These are phyloP conservation scores for Morone saxatilis DNA, from an alignment of 2,113 vertebrate genomes.

Conservation along the genomic window DNA sequence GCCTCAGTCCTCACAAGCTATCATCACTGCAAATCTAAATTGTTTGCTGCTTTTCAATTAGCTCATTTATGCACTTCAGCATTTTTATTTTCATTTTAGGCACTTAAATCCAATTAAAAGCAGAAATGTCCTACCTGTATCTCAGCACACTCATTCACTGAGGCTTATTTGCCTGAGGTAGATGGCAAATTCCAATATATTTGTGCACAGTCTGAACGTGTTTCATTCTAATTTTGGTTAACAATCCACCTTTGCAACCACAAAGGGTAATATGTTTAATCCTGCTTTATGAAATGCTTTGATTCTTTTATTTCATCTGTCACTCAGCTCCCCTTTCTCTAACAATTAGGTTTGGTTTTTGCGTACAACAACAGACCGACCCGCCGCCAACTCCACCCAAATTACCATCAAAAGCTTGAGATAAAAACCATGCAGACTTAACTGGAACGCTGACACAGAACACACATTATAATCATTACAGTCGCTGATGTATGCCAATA, in stretches of 20 bases:
- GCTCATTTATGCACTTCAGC: slow-evolving; percentile 47
- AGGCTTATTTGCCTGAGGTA: slow-evolving; percentile 12
- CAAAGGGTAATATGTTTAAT: slow-evolving; percentile 23
- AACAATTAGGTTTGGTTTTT: neutral
- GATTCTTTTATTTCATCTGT: slow-evolving; percentile 9
- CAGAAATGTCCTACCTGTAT: slow-evolving; percentile 10
- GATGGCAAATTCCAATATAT: slow-evolving; percentile 26
- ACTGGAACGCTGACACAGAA: no score
- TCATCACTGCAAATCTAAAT: slow-evolving; percentile 54
- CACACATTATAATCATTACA: no score
- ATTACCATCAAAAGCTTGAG: no score
- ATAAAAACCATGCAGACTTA: no score
- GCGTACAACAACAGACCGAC: no score
- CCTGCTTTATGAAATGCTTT: slow-evolving; percentile 7
- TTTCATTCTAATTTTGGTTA: slow-evolving; percentile 12
- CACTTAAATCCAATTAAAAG: slow-evolving; percentile 57
- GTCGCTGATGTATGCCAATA: no score
- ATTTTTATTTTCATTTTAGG: slow-evolving; percentile 22
- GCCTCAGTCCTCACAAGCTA: slow-evolving; percentile 26
- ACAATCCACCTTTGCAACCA: neutral
- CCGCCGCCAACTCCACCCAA: no score
- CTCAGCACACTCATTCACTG: slow-evolving; percentile 11
- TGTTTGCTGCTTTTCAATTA: slow-evolving; percentile 70
- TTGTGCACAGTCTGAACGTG: slow-evolving; percentile 9
- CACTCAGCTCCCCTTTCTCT: neutral